A percentile compares a stretch with the other conserved stretches of the same genome.
phyloP scores from a whole-genome alignment of 2,888 invertebrate species.

The Philhelius pedissequus region DNA sequence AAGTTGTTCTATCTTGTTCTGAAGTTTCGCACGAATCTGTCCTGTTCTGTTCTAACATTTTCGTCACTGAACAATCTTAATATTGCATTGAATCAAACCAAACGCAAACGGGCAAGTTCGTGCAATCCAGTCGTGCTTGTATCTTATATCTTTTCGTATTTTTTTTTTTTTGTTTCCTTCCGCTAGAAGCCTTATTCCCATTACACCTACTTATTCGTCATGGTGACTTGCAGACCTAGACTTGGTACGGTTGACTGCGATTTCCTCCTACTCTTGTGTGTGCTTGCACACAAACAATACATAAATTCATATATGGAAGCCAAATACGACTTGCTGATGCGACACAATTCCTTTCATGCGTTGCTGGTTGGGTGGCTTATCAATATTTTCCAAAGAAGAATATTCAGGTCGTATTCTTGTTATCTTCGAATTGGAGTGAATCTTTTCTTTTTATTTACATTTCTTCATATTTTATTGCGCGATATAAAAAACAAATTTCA shows the following conservation, averaged over 20 bases:
- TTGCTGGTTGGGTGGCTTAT: too few species aligned
- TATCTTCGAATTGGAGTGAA: neutral
- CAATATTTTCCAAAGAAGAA: neutral
- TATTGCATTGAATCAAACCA: too few species aligned
- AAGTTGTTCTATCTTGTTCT: too few species aligned
- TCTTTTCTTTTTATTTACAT: neutral
- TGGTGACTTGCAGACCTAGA: neutral
- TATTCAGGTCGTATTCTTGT: neutral
- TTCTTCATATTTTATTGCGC: neutral
- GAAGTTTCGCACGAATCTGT: too few species aligned
- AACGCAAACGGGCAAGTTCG: too few species aligned
- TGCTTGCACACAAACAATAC: neutral
- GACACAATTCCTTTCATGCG: neutral
- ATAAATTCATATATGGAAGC: neutral
- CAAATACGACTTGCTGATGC: neutral
- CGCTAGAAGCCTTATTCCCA: neutral
- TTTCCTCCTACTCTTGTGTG: neutral
- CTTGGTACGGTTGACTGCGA: neutral
- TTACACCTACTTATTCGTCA: slow-evolving; percentile 6
- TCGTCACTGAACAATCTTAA: too few species aligned
- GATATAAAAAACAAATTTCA: neutral
- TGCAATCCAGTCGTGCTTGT: too few species aligned
- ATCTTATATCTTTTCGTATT: too few species aligned
- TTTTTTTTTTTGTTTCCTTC: neutral
- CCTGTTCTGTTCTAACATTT: too few species aligned